phyloP scores from a whole-genome alignment of 92 coral and sea anemone genomes.

The Umimayanthus kanabou region DNA sequence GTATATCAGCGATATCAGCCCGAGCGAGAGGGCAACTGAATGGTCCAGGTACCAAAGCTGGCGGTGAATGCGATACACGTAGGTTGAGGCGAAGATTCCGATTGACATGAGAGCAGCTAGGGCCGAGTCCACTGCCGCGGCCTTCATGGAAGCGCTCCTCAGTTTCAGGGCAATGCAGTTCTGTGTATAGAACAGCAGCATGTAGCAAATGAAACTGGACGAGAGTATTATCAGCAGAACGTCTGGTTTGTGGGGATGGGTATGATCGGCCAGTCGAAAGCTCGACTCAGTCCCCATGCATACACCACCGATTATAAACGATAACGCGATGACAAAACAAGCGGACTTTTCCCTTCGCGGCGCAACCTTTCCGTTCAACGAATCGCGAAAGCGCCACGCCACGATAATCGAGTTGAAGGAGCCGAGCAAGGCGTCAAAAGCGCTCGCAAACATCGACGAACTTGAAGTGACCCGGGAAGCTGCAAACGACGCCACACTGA shows the following conservation, averaged over 20 bases:
- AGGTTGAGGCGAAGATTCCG: constrained; percentile 64
- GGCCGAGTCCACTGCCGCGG: constrained; percentile 69
- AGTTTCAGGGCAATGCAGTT: constrained; percentile 52
- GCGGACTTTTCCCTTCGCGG: constrained; percentile 64
- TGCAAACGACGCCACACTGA: constrained; percentile 70
- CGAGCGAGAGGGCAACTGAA: constrained; percentile 57
- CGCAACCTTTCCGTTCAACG: constrained; percentile 61
- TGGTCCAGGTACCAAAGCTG: constrained; percentile 80
- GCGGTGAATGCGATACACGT: constrained; percentile 50
- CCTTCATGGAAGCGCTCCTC: constrained; percentile 68
- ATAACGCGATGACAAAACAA: constrained; percentile 58
- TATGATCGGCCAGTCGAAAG: constrained; percentile 53
- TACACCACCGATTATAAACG: constrained; percentile 67
- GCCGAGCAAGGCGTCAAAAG: constrained; percentile 82
- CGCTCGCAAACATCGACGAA: constrained; percentile 84
- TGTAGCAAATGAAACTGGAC: constrained; percentile 54
- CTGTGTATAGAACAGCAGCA: constrained; percentile 51
- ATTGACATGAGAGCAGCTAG: constrained; percentile 67
- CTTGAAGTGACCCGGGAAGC: constrained; percentile 73
- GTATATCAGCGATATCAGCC: constrained; percentile 57
- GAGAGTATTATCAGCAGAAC: constrained; percentile 63
- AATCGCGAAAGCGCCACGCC: constrained; percentile 86
- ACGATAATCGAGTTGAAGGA: constrained; percentile 70
- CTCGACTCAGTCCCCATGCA: constrained; percentile 59
- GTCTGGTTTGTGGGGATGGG: constrained; percentile 61